phyloP scores from a whole-genome alignment of 2,888 invertebrate genomes.

The Polymixis flavicincta region DNA sequence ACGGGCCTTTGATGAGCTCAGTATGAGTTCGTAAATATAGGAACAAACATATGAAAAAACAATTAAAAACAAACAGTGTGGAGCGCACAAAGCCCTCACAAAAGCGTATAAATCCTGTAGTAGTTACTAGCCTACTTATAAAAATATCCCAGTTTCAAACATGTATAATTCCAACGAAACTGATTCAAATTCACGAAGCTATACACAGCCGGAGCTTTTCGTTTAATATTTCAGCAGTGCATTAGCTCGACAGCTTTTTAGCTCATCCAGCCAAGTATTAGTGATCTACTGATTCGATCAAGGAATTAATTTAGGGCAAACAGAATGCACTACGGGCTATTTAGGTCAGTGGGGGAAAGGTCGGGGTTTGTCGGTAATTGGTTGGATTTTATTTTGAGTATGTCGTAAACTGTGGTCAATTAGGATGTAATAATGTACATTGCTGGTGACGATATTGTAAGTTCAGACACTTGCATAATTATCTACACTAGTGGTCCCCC shows the following conservation, averaged over 20 bases:
- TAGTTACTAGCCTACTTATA: background rate
- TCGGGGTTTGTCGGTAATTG: background rate
- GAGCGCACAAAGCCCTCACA: too few species aligned
- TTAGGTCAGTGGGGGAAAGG: slow-evolving; percentile 26
- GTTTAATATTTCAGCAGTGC: slow-evolving; percentile 48
- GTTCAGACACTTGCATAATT: background rate
- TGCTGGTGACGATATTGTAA: background rate
- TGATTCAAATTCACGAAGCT: slow-evolving; percentile 18
- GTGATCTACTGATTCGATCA: slow-evolving; percentile 42
- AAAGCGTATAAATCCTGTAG: background rate
- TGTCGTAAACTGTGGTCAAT: background rate
- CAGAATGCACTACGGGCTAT: slow-evolving; percentile 15
- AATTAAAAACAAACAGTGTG: too few species aligned
- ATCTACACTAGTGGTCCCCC: too few species aligned
- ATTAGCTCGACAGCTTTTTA: slow-evolving; percentile 49
- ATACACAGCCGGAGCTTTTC: slow-evolving; percentile 11
- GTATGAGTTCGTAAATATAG: too few species aligned
- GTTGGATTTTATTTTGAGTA: slow-evolving; percentile 5
- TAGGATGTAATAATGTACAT: background rate
- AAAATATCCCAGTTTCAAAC: slow-evolving; percentile 5
- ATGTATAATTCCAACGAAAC: slow-evolving; percentile 7
- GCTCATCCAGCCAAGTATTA: slow-evolving; percentile 39
- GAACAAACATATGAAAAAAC: too few species aligned
- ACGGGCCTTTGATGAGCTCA: background rate
- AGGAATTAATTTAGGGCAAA: slow-evolving; percentile 34